phyloP scores from a whole-genome alignment of 1,140 invertebrate genomes.

The Ganaspis sp. region DNA sequence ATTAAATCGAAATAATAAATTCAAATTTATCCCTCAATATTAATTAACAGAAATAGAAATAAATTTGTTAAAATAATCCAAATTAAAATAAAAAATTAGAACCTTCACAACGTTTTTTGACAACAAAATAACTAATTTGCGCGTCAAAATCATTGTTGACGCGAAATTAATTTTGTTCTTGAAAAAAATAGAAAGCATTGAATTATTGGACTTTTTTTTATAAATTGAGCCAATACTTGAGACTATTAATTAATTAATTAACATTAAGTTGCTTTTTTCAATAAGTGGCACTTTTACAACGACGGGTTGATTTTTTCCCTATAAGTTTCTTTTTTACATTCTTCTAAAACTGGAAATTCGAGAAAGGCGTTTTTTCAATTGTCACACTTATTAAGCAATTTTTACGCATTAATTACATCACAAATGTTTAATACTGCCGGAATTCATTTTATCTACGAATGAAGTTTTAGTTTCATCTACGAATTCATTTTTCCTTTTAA shows the following conservation, averaged over 20 bases:
- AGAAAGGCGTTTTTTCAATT: background rate
- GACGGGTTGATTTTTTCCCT: background rate
- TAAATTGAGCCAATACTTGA: background rate
- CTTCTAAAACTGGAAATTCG: background rate
- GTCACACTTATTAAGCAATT: background rate
- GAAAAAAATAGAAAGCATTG: too few species aligned
- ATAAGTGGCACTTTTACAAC: background rate
- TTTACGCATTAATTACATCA: background rate
- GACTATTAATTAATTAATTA: background rate
- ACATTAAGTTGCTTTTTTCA: background rate
- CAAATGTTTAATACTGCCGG: conserved; percentile 12
- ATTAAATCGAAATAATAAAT: too few species aligned
- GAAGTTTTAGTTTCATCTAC: background rate
- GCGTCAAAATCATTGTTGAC: too few species aligned
- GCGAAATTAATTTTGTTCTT: too few species aligned
- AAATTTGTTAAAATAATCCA: too few species aligned
- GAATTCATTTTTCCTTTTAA: background rate
- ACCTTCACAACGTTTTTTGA: too few species aligned
- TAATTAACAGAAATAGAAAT: too few species aligned
- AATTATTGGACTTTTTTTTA: too few species aligned
- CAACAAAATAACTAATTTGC: too few species aligned
- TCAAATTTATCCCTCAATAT: too few species aligned
- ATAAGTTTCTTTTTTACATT: background rate
- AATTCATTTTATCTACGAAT: background rate
- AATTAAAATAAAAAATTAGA: too few species aligned